Conservation (phyloP, 1,140 invertebrate species). For the Drosophila repletoides region DNA sequence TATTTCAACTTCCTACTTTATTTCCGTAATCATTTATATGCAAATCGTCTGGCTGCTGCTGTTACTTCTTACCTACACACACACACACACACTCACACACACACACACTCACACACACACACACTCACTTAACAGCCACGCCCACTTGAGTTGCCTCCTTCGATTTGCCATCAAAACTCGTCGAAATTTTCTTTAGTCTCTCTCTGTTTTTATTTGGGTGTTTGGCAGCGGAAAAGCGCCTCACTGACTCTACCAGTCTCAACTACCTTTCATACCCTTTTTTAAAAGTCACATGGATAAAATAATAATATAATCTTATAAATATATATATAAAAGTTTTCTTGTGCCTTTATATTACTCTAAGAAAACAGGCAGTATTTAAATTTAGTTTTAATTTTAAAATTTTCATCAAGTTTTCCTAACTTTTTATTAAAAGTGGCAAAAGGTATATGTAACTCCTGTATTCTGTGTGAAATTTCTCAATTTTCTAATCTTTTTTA, state of each 20-base stretch:
- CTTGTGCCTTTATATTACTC: no score
- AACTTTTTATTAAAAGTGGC: no score
- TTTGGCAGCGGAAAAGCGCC: background rate
- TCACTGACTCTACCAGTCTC: background rate
- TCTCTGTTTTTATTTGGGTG: slow-evolving; percentile 44
- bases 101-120: slow-evolving; percentile 12
- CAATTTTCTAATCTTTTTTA: no score
- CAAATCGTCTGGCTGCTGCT: slow-evolving; percentile 65
- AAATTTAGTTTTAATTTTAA: no score
- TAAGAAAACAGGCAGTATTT: no score
- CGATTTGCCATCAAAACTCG: slow-evolving; percentile 70
- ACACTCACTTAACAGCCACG: slow-evolving; percentile 19
- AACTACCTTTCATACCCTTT: no score
- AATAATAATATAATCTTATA: no score
- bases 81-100: slow-evolving; percentile 21
- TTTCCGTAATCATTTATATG: slow-evolving; percentile 81
- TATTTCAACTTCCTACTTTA: slow-evolving; percentile 80
- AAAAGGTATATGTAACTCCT: no score
- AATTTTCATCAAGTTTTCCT: no score
- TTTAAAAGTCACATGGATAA: no score
- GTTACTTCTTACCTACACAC: slow-evolving; percentile 33
- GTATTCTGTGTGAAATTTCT: no score
- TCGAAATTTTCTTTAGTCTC: slow-evolving; percentile 38
- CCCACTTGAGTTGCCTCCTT: slow-evolving; percentile 49
- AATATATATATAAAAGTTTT: no score